Base-by-base conservation (phyloP, 2,797 vertebrate species). In the Ataeniobius toweri region DNA sequence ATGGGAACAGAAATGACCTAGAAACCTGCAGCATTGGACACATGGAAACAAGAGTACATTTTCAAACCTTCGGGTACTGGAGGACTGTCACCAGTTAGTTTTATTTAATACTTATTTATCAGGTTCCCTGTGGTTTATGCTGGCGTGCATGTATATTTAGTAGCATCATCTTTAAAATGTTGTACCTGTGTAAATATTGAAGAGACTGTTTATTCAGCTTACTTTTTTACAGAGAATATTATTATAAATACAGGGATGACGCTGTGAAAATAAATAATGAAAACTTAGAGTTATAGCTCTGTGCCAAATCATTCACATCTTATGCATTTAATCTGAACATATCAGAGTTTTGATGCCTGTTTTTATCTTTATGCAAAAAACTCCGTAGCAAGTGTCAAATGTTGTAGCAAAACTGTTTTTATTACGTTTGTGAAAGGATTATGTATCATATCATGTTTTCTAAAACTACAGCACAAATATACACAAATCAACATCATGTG, bases 331-430 rank as follows among this genome's bases (percentile, higher is more conserved):
- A 75, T 67, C 12, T 53, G 36, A 8, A 41, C 55, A 74, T 41
- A 77, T 75, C 31, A 59, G 36, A 44, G 50, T 48, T 75, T 63
- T 14, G n/a, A 76, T 10, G 26, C 20, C 31, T 53, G 5, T 65
- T 59, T 53, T 73, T 16, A 74, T 31, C 78, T 53, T 80, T 86
- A 88, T 89, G 84, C 86, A 90, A 90, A 80, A 90, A 81, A 65
- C 22, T 46, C 3, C 69, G 83, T 81, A 84, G 80, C 84, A 63
- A 79, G 63, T 71, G 73, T 84, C 74, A 82, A 75, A 79, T 39
- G 14, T 0, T 36, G 13, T 70, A 68, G 39, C 22, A 68, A 44
- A 68, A 68, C 39, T 22, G 41, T 68, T 6, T 68, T 68, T 1
- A 24, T 68, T 50, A 6, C 6, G 24, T 74, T 39, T 84, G 80